A percentile compares a stretch with the other conserved stretches of the same genome.
Conservation (phyloP, 2,113 vertebrate species). For the Saccopteryx bilineata region DNA sequence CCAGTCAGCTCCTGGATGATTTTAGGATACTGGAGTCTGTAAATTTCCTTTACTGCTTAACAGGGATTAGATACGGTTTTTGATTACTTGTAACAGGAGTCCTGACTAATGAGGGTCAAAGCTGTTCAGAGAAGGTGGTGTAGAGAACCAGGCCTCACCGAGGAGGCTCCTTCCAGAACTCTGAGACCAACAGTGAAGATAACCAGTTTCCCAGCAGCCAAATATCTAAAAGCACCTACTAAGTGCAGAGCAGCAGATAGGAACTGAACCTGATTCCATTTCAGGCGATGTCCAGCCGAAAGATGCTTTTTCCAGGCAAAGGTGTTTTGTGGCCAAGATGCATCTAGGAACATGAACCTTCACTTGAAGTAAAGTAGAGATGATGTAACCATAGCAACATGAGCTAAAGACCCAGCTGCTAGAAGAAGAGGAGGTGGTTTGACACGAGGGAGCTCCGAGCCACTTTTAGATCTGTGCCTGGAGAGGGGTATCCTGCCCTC, state of each 20-base stretch:
- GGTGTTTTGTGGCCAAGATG: neutral
- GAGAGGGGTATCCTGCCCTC: neutral
- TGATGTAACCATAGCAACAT: neutral
- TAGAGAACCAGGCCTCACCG: neutral
- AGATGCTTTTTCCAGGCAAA: neutral
- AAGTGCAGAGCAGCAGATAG: neutral
- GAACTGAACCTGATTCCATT: neutral
- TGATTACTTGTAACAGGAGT: neutral
- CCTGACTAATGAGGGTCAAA: neutral
- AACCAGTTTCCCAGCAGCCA: neutral
- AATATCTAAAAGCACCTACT: neutral
- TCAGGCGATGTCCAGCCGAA: neutral
- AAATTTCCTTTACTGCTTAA: neutral
- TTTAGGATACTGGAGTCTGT: neutral
- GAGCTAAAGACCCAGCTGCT: neutral
- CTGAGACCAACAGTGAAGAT: neutral
- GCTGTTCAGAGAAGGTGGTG: neutral
- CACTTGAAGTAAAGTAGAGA: neutral
- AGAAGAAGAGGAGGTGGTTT: conserved; percentile 39
- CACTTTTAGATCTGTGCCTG: neutral
- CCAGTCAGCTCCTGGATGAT: neutral
- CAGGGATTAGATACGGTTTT: neutral
- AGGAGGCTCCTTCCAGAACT: neutral
- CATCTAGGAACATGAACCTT: neutral
- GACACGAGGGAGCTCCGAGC: neutral